phyloP scores from a whole-genome alignment of 2,888 invertebrate species.

The Mesorhabditis spiculigera region DNA sequence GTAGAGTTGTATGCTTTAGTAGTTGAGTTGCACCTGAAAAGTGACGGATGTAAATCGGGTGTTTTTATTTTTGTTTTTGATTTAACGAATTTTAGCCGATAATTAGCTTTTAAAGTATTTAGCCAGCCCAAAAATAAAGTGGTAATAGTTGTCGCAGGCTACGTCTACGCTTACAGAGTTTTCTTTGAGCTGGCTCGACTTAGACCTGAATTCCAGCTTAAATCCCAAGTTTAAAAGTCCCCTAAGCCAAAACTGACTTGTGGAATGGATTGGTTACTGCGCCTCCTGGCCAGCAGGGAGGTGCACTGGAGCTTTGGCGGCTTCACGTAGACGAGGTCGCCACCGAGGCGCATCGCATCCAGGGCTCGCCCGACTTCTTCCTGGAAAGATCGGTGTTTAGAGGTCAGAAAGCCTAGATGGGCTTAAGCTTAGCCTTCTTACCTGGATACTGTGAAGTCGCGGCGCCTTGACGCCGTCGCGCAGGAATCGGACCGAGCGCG shows the following conservation, averaged over 20 bases:
- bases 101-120: too few relatives aligned
- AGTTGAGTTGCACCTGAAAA: too few relatives aligned
- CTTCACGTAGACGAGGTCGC: conserved; percentile 39
- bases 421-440: background rate
- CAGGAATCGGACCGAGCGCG: conserved; percentile 42
- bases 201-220: too few relatives aligned
- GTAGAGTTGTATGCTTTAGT: too few relatives aligned
- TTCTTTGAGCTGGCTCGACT: too few relatives aligned
- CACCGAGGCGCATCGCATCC: conserved; percentile 53
- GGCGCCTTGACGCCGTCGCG: conserved; percentile 48
- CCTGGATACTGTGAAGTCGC: conserved; percentile 51
- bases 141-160: too few relatives aligned
- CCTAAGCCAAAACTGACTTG: conserved; percentile 19
- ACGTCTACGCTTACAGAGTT: too few relatives aligned
- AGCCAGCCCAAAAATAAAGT: too few relatives aligned
- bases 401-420: too few relatives aligned
- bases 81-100: too few relatives aligned
- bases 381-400: conserved; percentile 14
- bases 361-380: conserved; percentile 54
- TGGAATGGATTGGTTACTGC: conserved; percentile 33
- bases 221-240: background rate
- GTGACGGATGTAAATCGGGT: too few relatives aligned
- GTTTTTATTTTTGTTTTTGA: too few relatives aligned
- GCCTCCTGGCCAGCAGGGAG: conserved; percentile 23
- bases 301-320: conserved; percentile 35